phyloP scores from a whole-genome alignment of 2,888 invertebrate species.

The Keiferia lycopersicella region DNA sequence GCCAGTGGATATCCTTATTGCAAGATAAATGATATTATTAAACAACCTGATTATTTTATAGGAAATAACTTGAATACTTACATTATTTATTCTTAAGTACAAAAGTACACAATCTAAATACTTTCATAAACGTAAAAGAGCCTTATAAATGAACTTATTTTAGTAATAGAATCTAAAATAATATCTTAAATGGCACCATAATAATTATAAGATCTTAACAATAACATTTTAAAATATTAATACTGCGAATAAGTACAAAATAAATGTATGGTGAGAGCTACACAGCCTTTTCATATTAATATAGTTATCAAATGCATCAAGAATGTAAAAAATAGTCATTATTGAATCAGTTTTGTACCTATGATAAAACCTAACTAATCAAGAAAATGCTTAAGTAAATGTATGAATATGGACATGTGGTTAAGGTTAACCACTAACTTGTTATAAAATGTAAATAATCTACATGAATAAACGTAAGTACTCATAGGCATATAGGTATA shows the following conservation, averaged over 20 bases:
- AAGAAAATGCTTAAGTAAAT: too few relatives aligned
- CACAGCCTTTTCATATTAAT: conserved; percentile 47
- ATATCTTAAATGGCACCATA: not conserved
- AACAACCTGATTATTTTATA: too few relatives aligned
- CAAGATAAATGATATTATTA: too few relatives aligned
- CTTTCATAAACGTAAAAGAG: not conserved
- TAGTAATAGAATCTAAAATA: not conserved
- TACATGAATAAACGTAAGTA: too few relatives aligned
- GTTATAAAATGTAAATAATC: too few relatives aligned
- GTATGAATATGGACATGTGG: too few relatives aligned
- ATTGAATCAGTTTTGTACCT: not conserved
- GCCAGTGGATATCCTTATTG: too few relatives aligned
- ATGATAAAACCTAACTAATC: not conserved
- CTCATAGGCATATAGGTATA: too few relatives aligned
- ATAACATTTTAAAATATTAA: conserved; percentile 57
- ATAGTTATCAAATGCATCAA: conserved; percentile 42
- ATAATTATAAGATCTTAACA: conserved; percentile 26
- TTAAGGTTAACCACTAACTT: too few relatives aligned
- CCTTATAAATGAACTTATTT: conserved; percentile 7
- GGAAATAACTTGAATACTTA: not conserved
- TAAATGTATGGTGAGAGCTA: conserved; percentile 43
- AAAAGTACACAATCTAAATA: conserved; percentile 13
- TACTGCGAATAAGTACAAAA: conserved; percentile 49
- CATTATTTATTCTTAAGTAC: conserved; percentile 16
- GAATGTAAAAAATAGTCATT: conserved; percentile 39